Evolutionary conservation across 2,888 invertebrate species (phyloP), one percentile per base, ranked within the genome.

Genomic region (Rambutsinella grinnellia): DNA sequence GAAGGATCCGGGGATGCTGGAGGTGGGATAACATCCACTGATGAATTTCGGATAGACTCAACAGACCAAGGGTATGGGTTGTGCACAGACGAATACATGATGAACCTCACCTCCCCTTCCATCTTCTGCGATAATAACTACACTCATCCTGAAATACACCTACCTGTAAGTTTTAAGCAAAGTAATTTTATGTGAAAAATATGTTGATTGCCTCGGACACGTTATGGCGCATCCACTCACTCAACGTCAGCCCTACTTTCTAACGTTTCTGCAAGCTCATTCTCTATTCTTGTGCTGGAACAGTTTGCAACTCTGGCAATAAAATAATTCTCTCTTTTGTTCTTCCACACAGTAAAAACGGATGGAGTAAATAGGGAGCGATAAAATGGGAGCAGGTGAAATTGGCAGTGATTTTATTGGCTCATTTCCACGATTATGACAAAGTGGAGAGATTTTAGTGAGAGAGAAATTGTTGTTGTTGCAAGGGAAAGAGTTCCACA

Each of bases 81-180:
- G 21, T 82, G 82, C 49, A 27, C n/a, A 5, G 80, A 82, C 49
- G 80, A 79, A 24, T 76, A 79, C 60, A 57, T 79, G 66, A 53
- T 60, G 60, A 71, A 77, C 56, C 24, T 66, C 54, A 69, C 72
- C 1, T 51, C 58, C 54, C 62, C 71, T 26, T 82, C 82, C 19
- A 47, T 82, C 2, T 80, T 82, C 57, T 82, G 82, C 61, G 78
- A 79, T 51, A 63, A 62, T 21, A 74, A 76, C 62, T 80, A 74
- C 60, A 72, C 53, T 6, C 70, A 69, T 27, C 57, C 70, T 1
- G 54, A 58, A 19, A 76, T 74, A n/a, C 60, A 51, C 13, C 2
- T 27, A 1, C 56, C 61, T 26, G 78, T 78, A 67, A 72, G 78
- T 62, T 19, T n/a, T 0, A n/a, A n/a, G n/a, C n/a, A n/a, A n/a